A percentile compares a stretch with the other conserved stretches of the same genome.
Evolutionary conservation across 2,797 vertebrate species (phyloP).

Genomic region (Cryptoprocta ferox): DNA sequence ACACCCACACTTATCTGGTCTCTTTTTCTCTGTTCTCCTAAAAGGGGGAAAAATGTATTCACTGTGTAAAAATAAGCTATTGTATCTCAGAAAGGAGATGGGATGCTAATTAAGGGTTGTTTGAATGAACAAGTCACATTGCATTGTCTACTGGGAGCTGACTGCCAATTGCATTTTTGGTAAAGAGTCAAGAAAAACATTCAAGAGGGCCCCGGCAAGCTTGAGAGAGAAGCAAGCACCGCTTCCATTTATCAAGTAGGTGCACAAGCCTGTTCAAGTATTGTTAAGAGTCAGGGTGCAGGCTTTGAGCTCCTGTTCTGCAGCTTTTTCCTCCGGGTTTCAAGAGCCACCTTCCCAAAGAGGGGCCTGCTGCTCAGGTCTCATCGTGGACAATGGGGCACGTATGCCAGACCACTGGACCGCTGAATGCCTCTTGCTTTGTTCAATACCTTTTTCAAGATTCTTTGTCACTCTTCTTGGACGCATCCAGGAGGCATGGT

Average conservation of each 20-base stretch:
- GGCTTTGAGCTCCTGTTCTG: conserved; percentile 68
- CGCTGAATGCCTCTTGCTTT: conserved; percentile 69
- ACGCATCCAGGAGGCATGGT: conserved; percentile 72
- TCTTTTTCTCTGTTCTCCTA: conserved; percentile 61
- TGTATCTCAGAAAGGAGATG: conserved; percentile 79
- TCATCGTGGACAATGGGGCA: conserved; percentile 74
- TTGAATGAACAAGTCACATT: conserved; percentile 81
- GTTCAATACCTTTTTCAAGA: conserved; percentile 74
- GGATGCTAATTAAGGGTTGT: conserved; percentile 83
- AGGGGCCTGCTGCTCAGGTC: conserved; percentile 77
- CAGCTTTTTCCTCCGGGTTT: conserved; percentile 78
- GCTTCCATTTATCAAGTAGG: conserved; percentile 81
- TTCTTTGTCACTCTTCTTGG: conserved; percentile 80
- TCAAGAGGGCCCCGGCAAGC: conserved; percentile 75
- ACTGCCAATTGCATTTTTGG: conserved; percentile 84
- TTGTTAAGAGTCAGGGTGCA: conserved; percentile 78
- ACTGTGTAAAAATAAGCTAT: conserved; percentile 86
- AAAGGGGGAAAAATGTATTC: background rate
- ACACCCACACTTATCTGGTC: conserved; percentile 50
- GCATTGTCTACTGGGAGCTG: conserved; percentile 82
- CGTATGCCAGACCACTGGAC: conserved; percentile 72
- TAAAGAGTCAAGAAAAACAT: conserved; percentile 86
- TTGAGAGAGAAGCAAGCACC: conserved; percentile 54
- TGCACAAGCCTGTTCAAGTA: conserved; percentile 70
- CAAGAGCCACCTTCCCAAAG: conserved; percentile 81